phyloP scores from a whole-genome alignment of 2,888 invertebrate genomes.

The Sisyra nigra region DNA sequence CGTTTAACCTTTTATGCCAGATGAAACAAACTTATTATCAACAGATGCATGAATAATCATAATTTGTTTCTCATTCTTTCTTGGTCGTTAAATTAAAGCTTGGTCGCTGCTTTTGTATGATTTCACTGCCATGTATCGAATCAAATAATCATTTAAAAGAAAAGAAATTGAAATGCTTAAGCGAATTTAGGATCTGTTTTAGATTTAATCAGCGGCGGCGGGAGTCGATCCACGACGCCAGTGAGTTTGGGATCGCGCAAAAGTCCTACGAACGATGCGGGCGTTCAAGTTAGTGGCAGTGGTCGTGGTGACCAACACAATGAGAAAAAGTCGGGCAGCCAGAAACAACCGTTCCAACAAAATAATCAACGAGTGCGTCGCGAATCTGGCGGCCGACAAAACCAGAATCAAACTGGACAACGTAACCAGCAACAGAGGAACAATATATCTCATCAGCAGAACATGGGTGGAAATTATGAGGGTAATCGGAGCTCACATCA shows the following conservation, averaged over 20 bases:
- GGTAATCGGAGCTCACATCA: constrained; percentile 7
- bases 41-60: neutral
- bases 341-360: constrained; percentile 21
- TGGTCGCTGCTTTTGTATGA: constrained; percentile 1
- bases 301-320: constrained; percentile 17
- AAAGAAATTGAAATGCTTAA: neutral
- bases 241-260: constrained; percentile 55
- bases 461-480: constrained; percentile 1
- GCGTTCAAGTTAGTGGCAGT: constrained; percentile 46
- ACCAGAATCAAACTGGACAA: constrained; percentile 19
- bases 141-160: constrained; percentile 7
- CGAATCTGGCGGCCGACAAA: constrained; percentile 14
- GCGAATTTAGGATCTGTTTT: constrained; percentile 33
- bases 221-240: constrained; percentile 69
- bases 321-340: constrained; percentile 23
- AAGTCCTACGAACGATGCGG: constrained; percentile 76
- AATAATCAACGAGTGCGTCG: constrained; percentile 15
- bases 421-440: constrained; percentile 18
- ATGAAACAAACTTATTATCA: too few relatives aligned
- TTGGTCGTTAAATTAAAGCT: neutral
- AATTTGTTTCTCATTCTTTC: neutral
- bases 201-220: constrained; percentile 53
- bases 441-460: neutral
- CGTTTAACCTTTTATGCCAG: too few relatives aligned
- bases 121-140: neutral